Evolutionary conservation across 2,797 vertebrate genomes (phyloP).

Genomic region (Okamejei kenojei): DNA sequence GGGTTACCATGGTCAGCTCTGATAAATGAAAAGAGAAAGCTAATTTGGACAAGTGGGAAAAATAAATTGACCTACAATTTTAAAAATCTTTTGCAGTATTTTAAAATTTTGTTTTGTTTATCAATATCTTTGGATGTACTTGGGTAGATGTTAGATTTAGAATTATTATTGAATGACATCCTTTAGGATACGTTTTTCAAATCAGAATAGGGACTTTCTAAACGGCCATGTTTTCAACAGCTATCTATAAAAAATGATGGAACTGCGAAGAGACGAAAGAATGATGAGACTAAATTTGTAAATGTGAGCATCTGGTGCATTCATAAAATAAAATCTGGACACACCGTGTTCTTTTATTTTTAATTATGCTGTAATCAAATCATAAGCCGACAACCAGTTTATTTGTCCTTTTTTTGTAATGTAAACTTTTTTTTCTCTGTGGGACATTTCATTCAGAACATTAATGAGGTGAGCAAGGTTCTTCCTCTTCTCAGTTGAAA

Average conservation of each 20-base stretch:
- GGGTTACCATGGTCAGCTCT: neutral
- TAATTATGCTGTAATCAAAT: conserved; percentile 23
- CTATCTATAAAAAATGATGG: neutral
- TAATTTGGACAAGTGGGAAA: neutral
- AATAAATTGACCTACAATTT: neutral
- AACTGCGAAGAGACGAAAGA: conserved; percentile 2
- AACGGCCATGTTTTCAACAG: neutral
- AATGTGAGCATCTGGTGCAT: neutral
- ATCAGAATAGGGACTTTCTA: neutral
- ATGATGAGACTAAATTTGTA: neutral
- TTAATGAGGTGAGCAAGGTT: conserved; percentile 93
- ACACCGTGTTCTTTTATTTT: neutral
- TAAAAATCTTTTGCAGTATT: neutral
- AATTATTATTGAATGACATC: neutral
- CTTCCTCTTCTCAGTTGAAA: conserved; percentile 61
- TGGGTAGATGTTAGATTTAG: conserved; percentile 1
- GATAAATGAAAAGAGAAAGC: neutral
- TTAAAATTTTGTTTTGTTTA: conserved; percentile 14
- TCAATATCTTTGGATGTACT: conserved; percentile 1
- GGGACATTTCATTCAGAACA: conserved; percentile 47
- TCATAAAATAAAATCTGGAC: neutral
- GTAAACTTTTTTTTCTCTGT: neutral
- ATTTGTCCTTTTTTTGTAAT: conserved; percentile 25
- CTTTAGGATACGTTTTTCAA: neutral
- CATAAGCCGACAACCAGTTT: too few species aligned